These are phyloP conservation scores for Polydrusus tereticollis DNA, from an alignment of 2,888 invertebrate genomes.

Conservation along the genomic window DNA sequence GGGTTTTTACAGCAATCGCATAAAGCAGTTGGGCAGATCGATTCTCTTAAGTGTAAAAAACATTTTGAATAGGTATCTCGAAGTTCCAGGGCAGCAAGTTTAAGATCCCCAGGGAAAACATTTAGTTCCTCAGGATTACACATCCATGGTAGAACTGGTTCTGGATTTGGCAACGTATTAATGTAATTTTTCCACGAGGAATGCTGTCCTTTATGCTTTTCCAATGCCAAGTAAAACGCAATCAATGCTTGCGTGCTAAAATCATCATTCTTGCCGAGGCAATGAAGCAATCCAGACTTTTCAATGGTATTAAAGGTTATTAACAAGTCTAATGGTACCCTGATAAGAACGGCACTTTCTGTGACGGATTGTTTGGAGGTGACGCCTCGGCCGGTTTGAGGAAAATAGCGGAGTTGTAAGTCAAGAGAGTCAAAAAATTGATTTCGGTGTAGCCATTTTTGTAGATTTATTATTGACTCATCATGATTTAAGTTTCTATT, in stretches of 20 bases:
- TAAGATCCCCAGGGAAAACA: conserved; percentile 72
- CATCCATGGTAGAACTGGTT: conserved; percentile 79
- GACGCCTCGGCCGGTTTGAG: conserved; percentile 81
- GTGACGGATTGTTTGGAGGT: conserved; percentile 72
- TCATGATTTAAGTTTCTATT: conserved; percentile 60
- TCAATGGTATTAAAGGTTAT: conserved; percentile 64
- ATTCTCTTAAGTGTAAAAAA: conserved; percentile 65
- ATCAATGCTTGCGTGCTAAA: conserved; percentile 80
- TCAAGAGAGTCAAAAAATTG: conserved; percentile 73
- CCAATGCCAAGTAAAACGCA: conserved; percentile 79
- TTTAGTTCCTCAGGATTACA: conserved; percentile 71
- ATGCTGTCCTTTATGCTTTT: conserved; percentile 71
- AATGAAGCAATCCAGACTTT: conserved; percentile 38
- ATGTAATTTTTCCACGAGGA: conserved; percentile 78
- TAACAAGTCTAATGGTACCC: conserved; percentile 72
- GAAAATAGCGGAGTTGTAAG: conserved; percentile 73
- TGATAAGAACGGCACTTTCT: conserved; percentile 73
- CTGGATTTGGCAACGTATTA: conserved; percentile 74
- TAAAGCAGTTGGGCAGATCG: conserved; percentile 62
- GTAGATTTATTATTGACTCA: conserved; percentile 67
- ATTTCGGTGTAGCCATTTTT: conserved; percentile 69
- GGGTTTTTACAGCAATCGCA: conserved; percentile 61
- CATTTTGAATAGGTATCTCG: conserved; percentile 67
- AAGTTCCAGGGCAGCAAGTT: conserved; percentile 70
- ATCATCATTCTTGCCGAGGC: conserved; percentile 52